Conservation (phyloP, 2,797 vertebrate species). For the Muscicapa comitata region DNA sequence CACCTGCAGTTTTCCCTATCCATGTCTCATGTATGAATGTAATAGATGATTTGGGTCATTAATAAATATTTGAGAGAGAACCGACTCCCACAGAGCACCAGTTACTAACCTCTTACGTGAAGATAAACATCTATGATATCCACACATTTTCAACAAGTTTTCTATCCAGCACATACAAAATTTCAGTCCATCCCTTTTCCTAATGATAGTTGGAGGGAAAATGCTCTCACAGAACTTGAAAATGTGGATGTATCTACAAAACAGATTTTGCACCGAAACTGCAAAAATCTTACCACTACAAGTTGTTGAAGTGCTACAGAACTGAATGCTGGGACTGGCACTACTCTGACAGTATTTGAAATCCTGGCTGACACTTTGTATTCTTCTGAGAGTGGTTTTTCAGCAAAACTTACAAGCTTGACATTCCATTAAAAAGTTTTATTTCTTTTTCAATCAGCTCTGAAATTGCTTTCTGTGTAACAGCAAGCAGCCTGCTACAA, state of each 20-base stretch:
- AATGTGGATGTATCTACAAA: not conserved
- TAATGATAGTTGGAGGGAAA: not conserved
- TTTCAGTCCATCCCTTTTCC: not conserved
- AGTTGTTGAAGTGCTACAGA: not conserved
- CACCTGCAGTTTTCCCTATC: not conserved
- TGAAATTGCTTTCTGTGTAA: not conserved
- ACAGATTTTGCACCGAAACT: not conserved
- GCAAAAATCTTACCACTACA: not conserved
- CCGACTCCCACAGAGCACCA: not conserved
- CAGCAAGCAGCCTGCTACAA: not conserved
- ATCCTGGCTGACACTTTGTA: not conserved
- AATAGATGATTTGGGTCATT: not conserved
- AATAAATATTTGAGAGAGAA: not conserved
- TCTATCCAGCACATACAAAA: not conserved
- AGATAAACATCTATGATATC: not conserved
- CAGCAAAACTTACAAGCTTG: not conserved
- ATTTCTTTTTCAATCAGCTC: not conserved
- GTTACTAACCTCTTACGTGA: not conserved
- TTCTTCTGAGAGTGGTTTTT: not conserved
- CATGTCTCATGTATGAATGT: not conserved
- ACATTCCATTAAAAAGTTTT: not conserved
- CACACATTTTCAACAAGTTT: not conserved
- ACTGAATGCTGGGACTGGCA: not conserved
- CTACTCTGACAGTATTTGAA: not conserved
- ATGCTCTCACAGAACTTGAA: not conserved